A percentile compares a stretch with the other conserved stretches of the same genome.
These are phyloP conservation scores for Archips xylosteana DNA, from an alignment of 2,888 invertebrate species.

Conservation along the genomic window DNA sequence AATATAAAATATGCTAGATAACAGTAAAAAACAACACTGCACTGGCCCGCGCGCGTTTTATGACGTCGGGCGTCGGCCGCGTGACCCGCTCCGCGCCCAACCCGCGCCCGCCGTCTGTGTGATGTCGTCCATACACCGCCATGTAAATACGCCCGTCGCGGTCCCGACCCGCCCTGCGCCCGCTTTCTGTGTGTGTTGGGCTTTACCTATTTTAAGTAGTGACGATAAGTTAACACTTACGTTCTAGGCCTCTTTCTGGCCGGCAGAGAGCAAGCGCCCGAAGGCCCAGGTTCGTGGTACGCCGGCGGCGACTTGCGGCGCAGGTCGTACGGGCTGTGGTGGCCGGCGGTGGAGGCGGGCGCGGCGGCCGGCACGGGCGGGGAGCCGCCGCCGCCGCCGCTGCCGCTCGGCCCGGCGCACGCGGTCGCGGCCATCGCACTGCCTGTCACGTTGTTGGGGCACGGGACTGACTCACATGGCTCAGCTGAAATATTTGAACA, in stretches of 20 bases:
- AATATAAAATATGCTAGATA: too few species aligned
- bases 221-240: conserved; percentile 57
- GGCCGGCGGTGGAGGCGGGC: conserved; percentile 90
- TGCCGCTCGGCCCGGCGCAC: conserved; percentile 82
- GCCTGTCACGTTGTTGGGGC: conserved; percentile 88
- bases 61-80: too few species aligned
- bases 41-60: too few species aligned
- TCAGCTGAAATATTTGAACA: conserved; percentile 83
- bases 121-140: too few species aligned
- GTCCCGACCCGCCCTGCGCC: too few species aligned
- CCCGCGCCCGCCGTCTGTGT: too few species aligned
- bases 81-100: too few species aligned
- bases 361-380: conserved; percentile 83
- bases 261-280: conserved; percentile 88
- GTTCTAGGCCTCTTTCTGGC: conserved; percentile 94
- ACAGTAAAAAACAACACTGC: too few species aligned
- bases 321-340: conserved; percentile 96
- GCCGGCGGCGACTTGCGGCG: conserved; percentile 93
- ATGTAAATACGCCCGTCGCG: too few species aligned
- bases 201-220: too few species aligned
- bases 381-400: conserved; percentile 83
- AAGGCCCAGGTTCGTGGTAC: conserved; percentile 89
- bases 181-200: too few species aligned
- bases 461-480: conserved; percentile 92
- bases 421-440: conserved; percentile 82